A percentile compares a stretch with the other conserved stretches of the same genome.
Conservation (phyloP, 2,797 vertebrate species). For the Sandelia bainsii region DNA sequence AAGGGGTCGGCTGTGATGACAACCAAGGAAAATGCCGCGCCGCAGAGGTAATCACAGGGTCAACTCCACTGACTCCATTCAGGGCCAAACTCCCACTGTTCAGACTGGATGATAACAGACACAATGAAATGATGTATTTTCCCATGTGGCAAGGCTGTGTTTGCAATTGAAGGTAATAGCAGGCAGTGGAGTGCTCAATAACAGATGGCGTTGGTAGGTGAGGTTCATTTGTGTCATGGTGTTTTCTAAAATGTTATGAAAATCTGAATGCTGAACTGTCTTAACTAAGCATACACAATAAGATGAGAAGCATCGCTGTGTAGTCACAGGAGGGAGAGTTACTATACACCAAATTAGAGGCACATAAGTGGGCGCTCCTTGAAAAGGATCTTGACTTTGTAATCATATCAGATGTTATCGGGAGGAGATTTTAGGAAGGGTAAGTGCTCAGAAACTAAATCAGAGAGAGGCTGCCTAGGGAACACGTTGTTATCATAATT, state of each 20-base stretch:
- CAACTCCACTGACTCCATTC: conserved; percentile 64
- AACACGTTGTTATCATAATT: conserved; percentile 81
- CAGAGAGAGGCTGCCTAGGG: conserved; percentile 73
- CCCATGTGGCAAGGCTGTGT: conserved; percentile 54
- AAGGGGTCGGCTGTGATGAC: conserved; percentile 71
- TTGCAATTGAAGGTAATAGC: conserved; percentile 63
- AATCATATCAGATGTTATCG: conserved; percentile 79
- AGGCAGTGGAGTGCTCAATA: conserved; percentile 45
- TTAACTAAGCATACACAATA: conserved; percentile 46
- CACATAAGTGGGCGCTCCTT: conserved; percentile 69
- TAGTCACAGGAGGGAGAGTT: conserved; percentile 61
- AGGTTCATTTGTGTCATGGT: conserved; percentile 58
- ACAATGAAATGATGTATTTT: conserved; percentile 69
- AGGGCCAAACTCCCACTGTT: conserved; percentile 68
- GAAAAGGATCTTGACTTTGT: conserved; percentile 79
- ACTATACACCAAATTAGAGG: conserved; percentile 68
- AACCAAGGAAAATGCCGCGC: conserved; percentile 68
- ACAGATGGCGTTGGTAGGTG: conserved; percentile 58
- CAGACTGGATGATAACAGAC: conserved; percentile 68
- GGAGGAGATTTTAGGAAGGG: conserved; percentile 76
- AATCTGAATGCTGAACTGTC: conserved; percentile 30
- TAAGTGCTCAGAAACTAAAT: conserved; percentile 79
- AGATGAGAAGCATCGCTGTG: conserved; percentile 44
- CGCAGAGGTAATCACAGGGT: conserved; percentile 77
- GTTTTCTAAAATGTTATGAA: conserved; percentile 53